Evolutionary conservation across 1,140 invertebrate genomes (phyloP), one percentile per base, ranked within the genome.

Genomic region (Papilio dardanus): DNA sequence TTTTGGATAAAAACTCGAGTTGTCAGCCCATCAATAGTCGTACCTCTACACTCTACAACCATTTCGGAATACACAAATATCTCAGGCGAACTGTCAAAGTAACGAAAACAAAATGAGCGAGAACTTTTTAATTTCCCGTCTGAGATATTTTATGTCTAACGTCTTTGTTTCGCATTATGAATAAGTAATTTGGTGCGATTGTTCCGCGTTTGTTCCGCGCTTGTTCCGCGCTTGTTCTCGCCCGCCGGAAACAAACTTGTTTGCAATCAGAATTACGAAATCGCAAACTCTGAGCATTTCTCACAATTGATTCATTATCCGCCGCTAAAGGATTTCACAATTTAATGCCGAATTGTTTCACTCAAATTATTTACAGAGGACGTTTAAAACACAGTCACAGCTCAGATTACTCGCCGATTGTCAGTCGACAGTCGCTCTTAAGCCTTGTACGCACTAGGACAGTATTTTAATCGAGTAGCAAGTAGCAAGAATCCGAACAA

Each of bases 261-360:
- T 62, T 62, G 54, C 54, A 62, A 62, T 62, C 24, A 62, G 16
- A 62, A 62, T 62, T 62, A 62, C 30, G 24, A 62, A 62, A 62
- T 30, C 24, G 24, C 24, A 62, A 62, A 62, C 24, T 62, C 10
- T 10, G 10, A 62, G 54, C 14, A 30, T 54, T 7, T 62, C 24
- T 62, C 24, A 62, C 54, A 62, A 62, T 62, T 62, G 54, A 62
- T 14, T 62, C 54, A 62, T 62, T 62, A 62, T 62, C 54, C 3
- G 54, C 24, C 24, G 3, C 21, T 2, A 62, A 58, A 28, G 24
- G 54, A 28, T 58, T 28, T 12, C 24, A 58, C 8, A 62, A 62
- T 30, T 50, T 5, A 5, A 50, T 46, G 3, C 46, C 10, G 5
- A 50, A 6, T 50, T 24, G 54, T 30, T 62, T 14, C 54, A 62